Conservation (phyloP, 2,888 invertebrate genomes). For the Epistrophe grossulariae region DNA sequence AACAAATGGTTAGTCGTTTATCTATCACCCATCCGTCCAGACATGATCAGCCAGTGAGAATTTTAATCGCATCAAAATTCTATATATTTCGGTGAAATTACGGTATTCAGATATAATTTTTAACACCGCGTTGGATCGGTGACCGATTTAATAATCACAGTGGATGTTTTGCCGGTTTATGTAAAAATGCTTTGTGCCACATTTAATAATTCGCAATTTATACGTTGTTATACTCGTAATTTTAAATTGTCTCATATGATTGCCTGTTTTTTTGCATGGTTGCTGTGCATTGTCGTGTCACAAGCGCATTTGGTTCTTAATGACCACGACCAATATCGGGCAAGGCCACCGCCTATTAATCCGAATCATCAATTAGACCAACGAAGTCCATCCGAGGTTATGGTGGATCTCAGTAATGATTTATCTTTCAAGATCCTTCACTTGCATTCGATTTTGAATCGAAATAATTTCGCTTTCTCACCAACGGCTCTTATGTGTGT, state of each 20-base stretch:
- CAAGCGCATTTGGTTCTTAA: slow-evolving; percentile 58
- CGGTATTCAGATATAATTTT: slow-evolving; percentile 2
- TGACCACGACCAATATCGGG: slow-evolving; percentile 65
- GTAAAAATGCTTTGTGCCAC: slow-evolving; percentile 60
- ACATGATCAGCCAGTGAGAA: slow-evolving; percentile 21
- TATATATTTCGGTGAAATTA: not conserved
- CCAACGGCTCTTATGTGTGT: slow-evolving; percentile 93
- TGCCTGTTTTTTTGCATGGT: slow-evolving; percentile 42
- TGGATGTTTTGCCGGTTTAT: slow-evolving; percentile 16
- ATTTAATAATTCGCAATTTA: slow-evolving; percentile 55
- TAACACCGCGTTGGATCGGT: slow-evolving; percentile 51
- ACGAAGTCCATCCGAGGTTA: slow-evolving; percentile 87
- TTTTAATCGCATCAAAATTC: not conserved
- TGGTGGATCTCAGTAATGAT: slow-evolving; percentile 92
- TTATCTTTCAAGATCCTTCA: slow-evolving; percentile 89
- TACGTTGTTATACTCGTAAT: slow-evolving; percentile 20
- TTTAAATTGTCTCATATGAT: slow-evolving; percentile 43
- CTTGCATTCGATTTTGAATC: slow-evolving; percentile 89
- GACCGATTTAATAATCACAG: slow-evolving; percentile 57
- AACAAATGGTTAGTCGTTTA: slow-evolving; percentile 55
- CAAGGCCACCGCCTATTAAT: slow-evolving; percentile 61
- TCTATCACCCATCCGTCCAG: slow-evolving; percentile 56
- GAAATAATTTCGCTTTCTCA: slow-evolving; percentile 93
- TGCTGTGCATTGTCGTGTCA: slow-evolving; percentile 54
- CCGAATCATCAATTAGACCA: slow-evolving; percentile 68